These are phyloP conservation scores for Conopomorpha cramerella DNA, from an alignment of 1,140 invertebrate genomes.

Conservation along the genomic window DNA sequence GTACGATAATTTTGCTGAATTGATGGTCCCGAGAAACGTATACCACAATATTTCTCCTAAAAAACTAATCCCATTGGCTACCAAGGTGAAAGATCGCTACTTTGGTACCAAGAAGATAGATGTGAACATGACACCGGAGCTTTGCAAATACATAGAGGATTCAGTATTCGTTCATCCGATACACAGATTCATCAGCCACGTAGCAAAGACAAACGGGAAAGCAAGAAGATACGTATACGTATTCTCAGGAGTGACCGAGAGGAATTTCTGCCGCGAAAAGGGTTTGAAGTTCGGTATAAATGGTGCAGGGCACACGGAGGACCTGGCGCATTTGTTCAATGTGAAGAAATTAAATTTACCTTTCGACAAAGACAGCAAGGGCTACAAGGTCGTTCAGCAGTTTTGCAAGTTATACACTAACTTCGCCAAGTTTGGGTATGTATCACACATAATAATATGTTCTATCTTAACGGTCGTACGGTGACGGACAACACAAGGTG, in stretches of 20 bases:
- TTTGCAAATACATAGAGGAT: slow-evolving; percentile 30
- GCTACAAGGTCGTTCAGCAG: slow-evolving; percentile 32
- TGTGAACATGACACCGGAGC: slow-evolving; percentile 19
- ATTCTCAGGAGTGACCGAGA: slow-evolving; percentile 18
- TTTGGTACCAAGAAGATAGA: slow-evolving; percentile 32
- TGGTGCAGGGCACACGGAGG: slow-evolving; percentile 26
- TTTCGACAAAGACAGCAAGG: slow-evolving; percentile 13
- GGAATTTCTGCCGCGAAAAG: slow-evolving; percentile 16
- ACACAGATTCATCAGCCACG: slow-evolving; percentile 22
- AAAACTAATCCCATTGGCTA: slow-evolving; percentile 20
- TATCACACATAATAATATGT: slow-evolving; percentile 1
- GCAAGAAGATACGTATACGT: slow-evolving; percentile 14
- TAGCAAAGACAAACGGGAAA: slow-evolving; percentile 16
- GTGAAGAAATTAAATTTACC: slow-evolving; percentile 14
- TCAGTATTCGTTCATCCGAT: slow-evolving; percentile 34
- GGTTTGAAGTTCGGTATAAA: slow-evolving; percentile 13
- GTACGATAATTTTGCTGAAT: slow-evolving; percentile 16
- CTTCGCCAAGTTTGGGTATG: slow-evolving; percentile 61
- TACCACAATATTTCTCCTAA: slow-evolving; percentile 5
- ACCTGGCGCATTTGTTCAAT: slow-evolving; percentile 30
- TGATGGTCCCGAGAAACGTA: slow-evolving; percentile 2
- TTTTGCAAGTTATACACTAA: slow-evolving; percentile 56
- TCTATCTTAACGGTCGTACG: too few species aligned
- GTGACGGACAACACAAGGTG: too few species aligned
- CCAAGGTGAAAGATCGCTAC: slow-evolving; percentile 46